Conservation (phyloP, 1,140 invertebrate species). For the Listronotus oregonensis region DNA sequence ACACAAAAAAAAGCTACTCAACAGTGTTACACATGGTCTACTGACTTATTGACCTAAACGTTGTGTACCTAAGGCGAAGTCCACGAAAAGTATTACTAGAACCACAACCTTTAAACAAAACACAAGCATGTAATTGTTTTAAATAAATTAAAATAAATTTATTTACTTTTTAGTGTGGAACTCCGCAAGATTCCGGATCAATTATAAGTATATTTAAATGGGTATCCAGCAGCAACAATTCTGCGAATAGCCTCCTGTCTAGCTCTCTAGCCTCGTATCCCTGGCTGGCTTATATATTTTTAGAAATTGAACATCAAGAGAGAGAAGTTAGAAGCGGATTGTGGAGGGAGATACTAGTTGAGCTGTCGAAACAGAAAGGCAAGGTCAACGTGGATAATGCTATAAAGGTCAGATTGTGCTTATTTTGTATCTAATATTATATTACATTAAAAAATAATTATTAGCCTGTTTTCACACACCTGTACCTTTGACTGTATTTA, state of each 20-base stretch:
- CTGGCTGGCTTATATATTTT: slow-evolving; percentile 73
- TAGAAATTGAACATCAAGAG: slow-evolving; percentile 71
- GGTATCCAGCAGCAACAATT: slow-evolving; percentile 42
- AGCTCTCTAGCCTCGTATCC: slow-evolving; percentile 53
- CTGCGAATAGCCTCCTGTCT: slow-evolving; percentile 41
- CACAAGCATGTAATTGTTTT: no score
- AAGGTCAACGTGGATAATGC: slow-evolving; percentile 70
- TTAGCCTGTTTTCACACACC: no score
- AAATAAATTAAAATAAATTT: no score
- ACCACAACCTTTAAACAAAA: no score
- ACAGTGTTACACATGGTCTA: no score
- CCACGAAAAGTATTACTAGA: no score
- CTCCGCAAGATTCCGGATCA: slow-evolving; percentile 47
- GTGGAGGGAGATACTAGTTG: slow-evolving; percentile 71
- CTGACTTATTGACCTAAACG: no score
- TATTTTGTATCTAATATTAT: no score
- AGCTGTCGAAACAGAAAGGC: slow-evolving; percentile 60
- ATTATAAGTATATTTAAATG: slow-evolving; percentile 53
- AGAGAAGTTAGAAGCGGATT: slow-evolving; percentile 67
- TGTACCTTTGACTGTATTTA: no score
- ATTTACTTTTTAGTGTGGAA: slow-evolving; percentile 36
- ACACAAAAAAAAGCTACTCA: no score
- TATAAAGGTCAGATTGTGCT: slow-evolving; percentile 66
- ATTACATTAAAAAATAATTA: no score
- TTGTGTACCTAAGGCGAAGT: no score